A percentile compares a stretch with the other conserved stretches of the same genome.
Evolutionary conservation across 2,113 vertebrate genomes (phyloP).

Genomic region (Ciconia stormi): DNA sequence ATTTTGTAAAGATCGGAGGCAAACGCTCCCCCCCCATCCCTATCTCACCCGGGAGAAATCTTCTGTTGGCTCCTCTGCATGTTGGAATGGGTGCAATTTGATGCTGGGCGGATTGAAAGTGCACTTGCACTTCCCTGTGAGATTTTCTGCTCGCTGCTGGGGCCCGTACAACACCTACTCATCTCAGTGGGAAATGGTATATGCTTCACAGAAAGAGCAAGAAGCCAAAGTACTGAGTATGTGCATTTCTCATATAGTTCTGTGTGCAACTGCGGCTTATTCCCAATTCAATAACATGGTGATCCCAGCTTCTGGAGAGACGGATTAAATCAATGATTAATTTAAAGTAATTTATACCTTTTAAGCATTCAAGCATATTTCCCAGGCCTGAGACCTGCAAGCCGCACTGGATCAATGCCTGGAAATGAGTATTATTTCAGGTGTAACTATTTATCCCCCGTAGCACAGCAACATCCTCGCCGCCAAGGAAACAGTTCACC

Average conservation of each 20-base stretch:
- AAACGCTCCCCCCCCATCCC: not conserved
- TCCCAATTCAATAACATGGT: not conserved
- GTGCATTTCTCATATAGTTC: not conserved
- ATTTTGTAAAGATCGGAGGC: not conserved
- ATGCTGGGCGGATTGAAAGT: not conserved
- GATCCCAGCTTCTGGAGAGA: not conserved
- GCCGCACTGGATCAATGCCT: not conserved
- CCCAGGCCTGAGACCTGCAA: not conserved
- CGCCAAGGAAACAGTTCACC: not conserved
- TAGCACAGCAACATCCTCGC: not conserved
- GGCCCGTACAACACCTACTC: slow-evolving; percentile 14
- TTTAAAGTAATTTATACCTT: slow-evolving; percentile 30
- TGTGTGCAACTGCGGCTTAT: not conserved
- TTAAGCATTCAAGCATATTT: slow-evolving; percentile 13
- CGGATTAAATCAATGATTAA: not conserved
- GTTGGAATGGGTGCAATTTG: not conserved
- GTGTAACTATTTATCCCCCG: not conserved
- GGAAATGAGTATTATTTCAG: slow-evolving; percentile 2
- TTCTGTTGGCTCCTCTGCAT: fast-evolving
- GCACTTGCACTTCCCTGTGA: not conserved
- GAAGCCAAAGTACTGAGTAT: not conserved
- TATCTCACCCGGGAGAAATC: fast-evolving
- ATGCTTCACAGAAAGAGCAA: slow-evolving; percentile 3
- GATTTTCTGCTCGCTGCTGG: not conserved
- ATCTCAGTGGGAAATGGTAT: slow-evolving; percentile 3